phyloP scores from a whole-genome alignment of 2,113 vertebrate genomes.

The Polypterus senegalus region DNA sequence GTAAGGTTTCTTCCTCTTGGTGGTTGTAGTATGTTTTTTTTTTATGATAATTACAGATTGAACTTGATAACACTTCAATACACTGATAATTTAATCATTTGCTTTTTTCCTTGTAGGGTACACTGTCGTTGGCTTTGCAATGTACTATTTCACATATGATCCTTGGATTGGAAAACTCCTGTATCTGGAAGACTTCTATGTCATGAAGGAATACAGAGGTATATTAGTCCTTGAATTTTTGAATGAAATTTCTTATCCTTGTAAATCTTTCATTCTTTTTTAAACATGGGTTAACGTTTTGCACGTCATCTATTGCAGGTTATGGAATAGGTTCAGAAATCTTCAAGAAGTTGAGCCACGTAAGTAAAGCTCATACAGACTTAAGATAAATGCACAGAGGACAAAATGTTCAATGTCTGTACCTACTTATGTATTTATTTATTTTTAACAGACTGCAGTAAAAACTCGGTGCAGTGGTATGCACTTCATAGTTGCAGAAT shows the following conservation, averaged over 20 bases:
- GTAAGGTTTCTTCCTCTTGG: background rate
- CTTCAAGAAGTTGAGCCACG: conserved; percentile 56
- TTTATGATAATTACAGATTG: no score
- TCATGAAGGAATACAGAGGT: conserved; percentile 46
- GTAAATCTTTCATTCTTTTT: background rate
- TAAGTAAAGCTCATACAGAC: conserved; percentile 18
- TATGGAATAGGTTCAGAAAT: conserved; percentile 50
- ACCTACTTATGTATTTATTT: background rate
- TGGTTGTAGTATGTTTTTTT: background rate
- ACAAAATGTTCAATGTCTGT: background rate
- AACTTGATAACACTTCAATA: no score
- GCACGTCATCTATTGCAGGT: conserved; percentile 33
- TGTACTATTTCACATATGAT: conserved; percentile 60
- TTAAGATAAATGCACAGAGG: background rate
- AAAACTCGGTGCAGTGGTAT: conserved; percentile 53
- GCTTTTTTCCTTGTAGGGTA: conserved; percentile 24
- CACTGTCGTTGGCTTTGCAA: conserved; percentile 46
- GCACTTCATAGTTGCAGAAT: conserved; percentile 55
- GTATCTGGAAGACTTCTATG: conserved; percentile 65
- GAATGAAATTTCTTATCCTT: background rate
- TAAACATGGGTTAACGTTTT: background rate
- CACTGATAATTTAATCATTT: no score
- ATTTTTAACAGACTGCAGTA: conserved; percentile 46
- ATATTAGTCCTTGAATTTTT: conserved; percentile 14
- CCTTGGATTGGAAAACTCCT: conserved; percentile 55